phyloP scores from a whole-genome alignment of 2,888 invertebrate genomes.

The Cloeon dipterum region DNA sequence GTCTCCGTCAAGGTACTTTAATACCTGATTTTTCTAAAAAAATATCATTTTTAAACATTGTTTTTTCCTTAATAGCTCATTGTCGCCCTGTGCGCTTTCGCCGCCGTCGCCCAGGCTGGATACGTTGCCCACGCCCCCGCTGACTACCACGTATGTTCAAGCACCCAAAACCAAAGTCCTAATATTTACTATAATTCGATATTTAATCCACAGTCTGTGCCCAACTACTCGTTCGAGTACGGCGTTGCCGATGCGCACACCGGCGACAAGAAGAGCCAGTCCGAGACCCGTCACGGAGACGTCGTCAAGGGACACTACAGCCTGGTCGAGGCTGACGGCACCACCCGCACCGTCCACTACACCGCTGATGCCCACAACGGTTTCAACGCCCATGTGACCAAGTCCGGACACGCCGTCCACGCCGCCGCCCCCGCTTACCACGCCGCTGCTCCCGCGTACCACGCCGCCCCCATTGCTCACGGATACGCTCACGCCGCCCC shows the following conservation, averaged over 20 bases:
- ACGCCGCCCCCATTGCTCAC: conserved; percentile 17
- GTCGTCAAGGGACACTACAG: conserved; percentile 7
- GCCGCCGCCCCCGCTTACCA: conserved; percentile 9
- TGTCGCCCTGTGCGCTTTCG: no score
- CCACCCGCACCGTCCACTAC: conserved; percentile 7
- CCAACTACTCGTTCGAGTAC: conserved; percentile 10
- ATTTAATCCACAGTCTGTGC: no score
- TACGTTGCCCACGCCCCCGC: no score
- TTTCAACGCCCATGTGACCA: conserved; percentile 15
- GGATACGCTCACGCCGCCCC: not conserved
- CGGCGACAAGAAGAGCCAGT: conserved; percentile 7
- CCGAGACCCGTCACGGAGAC: conserved; percentile 7
- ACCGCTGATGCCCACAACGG: conserved; percentile 7
- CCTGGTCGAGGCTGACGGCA: conserved; percentile 7
- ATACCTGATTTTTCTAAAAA: no score
- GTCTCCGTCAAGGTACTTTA: no score
- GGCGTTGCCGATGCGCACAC: conserved; percentile 6
- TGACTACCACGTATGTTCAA: not conserved
- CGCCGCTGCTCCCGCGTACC: conserved; percentile 24
- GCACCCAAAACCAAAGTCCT: no score
- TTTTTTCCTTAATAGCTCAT: no score
- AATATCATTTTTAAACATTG: no score
- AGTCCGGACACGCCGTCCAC: conserved; percentile 25
- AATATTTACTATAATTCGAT: no score
- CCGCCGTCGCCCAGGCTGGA: no score